Evolutionary conservation across 2,113 vertebrate species (phyloP).

Genomic region (Tympanuchus pallidicinctus): DNA sequence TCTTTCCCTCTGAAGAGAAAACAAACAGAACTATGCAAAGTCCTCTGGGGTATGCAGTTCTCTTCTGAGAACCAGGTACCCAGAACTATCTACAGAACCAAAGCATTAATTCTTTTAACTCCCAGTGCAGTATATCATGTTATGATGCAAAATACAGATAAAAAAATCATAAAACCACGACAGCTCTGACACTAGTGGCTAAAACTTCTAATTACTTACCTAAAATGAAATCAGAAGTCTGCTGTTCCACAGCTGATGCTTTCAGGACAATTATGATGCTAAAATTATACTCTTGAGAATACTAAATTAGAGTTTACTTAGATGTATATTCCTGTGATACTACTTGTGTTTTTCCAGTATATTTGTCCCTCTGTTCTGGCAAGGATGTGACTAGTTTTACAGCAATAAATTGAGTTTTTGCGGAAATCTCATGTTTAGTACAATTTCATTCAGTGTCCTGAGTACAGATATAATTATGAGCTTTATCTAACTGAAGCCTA

Average conservation of each 20-base stretch:
- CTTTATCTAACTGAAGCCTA: neutral
- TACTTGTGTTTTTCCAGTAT: constrained; percentile 35
- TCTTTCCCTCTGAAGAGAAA: too few species aligned
- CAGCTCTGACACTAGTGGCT: neutral
- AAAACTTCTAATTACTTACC: constrained; percentile 17
- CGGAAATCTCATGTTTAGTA: neutral
- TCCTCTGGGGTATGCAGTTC: too few species aligned
- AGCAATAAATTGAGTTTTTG: constrained; percentile 29
- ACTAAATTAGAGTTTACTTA: neutral
- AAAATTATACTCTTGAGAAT: neutral
- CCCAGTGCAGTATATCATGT: too few species aligned
- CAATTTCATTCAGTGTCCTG: neutral
- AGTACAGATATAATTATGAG: neutral
- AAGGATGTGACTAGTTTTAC: constrained; percentile 39
- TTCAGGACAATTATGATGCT: constrained; percentile 30
- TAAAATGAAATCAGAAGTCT: constrained; percentile 28
- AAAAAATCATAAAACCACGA: too few species aligned
- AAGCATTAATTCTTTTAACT: too few species aligned
- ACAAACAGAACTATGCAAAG: too few species aligned
- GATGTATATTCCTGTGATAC: constrained; percentile 29
- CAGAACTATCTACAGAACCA: too few species aligned
- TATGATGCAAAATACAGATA: too few species aligned
- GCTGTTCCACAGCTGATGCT: constrained; percentile 46
- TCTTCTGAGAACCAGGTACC: too few species aligned
- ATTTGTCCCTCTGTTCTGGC: constrained; percentile 41